These are phyloP conservation scores for Drosophila paramelanica DNA, from an alignment of 2,888 invertebrate genomes.

Conservation along the genomic window DNA sequence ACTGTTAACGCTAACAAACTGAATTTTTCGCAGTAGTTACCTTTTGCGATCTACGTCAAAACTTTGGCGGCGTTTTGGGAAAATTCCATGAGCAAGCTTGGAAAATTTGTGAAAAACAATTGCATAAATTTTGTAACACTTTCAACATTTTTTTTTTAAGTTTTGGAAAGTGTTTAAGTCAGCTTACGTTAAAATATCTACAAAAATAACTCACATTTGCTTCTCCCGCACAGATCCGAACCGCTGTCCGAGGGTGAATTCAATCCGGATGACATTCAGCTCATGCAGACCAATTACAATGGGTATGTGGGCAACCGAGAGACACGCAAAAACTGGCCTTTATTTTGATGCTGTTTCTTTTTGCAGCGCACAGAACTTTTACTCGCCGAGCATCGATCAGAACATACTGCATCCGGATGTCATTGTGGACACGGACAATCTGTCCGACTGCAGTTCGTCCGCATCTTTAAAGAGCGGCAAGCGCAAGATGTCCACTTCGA, in stretches of 20 bases:
- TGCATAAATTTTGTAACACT: too few relatives aligned
- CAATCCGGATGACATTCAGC: constrained; percentile 84
- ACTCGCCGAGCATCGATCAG: constrained; percentile 81
- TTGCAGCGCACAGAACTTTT: constrained; percentile 82
- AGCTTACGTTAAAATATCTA: background rate
- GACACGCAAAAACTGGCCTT: background rate
- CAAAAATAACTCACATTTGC: background rate
- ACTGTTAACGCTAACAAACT: too few relatives aligned
- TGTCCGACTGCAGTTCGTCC: constrained; percentile 81
- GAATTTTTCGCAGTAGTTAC: too few relatives aligned
- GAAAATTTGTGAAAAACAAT: too few relatives aligned
- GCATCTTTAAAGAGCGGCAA: constrained; percentile 79
- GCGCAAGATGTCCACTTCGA: constrained; percentile 84
- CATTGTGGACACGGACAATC: constrained; percentile 84
- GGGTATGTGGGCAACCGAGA: constrained; percentile 67
- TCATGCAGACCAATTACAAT: constrained; percentile 84
- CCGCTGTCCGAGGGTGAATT: constrained; percentile 84
- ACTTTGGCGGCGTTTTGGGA: too few relatives aligned
- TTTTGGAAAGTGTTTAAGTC: too few relatives aligned
- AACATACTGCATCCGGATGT: constrained; percentile 85
- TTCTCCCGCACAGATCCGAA: constrained; percentile 74
- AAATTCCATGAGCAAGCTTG: too few relatives aligned
- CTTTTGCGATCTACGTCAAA: too few relatives aligned
- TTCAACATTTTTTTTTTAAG: too few relatives aligned
- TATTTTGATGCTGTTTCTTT: background rate